Base-by-base conservation (phyloP, 2,113 vertebrate genomes). In the Synchiropus splendidus region DNA sequence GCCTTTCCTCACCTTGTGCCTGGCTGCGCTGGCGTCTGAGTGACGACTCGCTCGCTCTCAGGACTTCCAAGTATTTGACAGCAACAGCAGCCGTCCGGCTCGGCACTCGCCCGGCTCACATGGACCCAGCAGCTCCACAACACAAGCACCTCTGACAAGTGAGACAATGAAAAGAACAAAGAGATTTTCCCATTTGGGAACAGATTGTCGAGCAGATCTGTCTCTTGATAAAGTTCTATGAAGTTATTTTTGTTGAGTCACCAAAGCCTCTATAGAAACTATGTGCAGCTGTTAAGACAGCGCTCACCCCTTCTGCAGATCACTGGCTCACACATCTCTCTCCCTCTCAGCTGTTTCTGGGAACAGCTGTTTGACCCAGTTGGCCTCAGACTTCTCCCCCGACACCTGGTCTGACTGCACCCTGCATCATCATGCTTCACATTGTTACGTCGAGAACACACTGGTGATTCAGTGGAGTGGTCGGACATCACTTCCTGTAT, bases 281-380 rank as follows among this genome's bases (percentile, higher is more conserved):
- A 16, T 2, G 2, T 45, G 41, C 54, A 70, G 61, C 61, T 71
- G 64, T 17, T 36, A 42, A 48, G 16, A 16, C 9, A 35, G 14
- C n/a, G 41, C 49, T 31, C 34, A 16, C 51, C 49, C 12, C 30
- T 37, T 12, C 18, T 57, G 33, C 10, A 18, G 17, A 48, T 55
- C 30, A 8, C 33, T 54, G 4, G 10, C 48, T 56, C 42, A 42
- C 45, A 32, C 3, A 35, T 51, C 21, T 4, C 16, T 32, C 5
- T 49, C 18, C 10, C 34, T 48, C 13, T 50, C 12, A 39, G 18
- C 48, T 35, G 42, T 43, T 34, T 41, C 9, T 62, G 15, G 64
- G 40, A 57, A 48, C 73, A 77, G 69, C 73, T 68, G 74, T 61
- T 58, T 51, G 54, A 55, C 50, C 30, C 57, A 31, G 64, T 18